These are phyloP conservation scores for Pseudachorutes palmiensis DNA, from an alignment of 1,140 invertebrate species.

Conservation along the genomic window DNA sequence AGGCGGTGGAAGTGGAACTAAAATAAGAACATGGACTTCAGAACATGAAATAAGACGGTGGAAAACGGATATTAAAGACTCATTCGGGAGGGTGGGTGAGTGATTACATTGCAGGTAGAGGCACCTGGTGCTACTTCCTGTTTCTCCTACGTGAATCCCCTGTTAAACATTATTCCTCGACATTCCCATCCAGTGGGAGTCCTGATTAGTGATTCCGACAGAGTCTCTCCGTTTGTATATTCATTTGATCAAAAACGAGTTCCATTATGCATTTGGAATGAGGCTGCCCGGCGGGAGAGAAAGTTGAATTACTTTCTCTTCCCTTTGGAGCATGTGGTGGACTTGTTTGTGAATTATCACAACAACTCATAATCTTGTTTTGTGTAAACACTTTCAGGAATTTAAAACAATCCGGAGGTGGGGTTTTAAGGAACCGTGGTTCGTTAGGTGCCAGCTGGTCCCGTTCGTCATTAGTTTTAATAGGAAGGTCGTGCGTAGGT, in stretches of 20 bases:
- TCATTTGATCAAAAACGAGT: slow-evolving; percentile 32
- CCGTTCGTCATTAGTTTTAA: neutral
- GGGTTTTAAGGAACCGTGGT: no score
- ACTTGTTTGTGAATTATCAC: no score
- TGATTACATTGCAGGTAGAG: neutral
- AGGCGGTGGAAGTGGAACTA: neutral
- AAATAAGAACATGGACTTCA: no score
- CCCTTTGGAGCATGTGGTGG: neutral
- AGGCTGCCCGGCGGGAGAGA: no score
- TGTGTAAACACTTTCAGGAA: no score
- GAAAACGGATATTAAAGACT: neutral
- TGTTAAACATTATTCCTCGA: no score
- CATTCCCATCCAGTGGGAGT: no score
- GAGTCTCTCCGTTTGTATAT: slow-evolving; percentile 23
- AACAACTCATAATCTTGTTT: no score
- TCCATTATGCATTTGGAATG: slow-evolving; percentile 26
- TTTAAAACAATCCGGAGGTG: no score
- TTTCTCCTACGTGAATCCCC: neutral
- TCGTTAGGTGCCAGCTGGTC: no score
- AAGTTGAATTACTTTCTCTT: no score
- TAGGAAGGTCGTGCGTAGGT: neutral
- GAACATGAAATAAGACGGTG: no score
- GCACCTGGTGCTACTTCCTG: neutral
- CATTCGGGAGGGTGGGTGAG: neutral
- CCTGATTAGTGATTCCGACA: slow-evolving; percentile 30